Evolutionary conservation across 37 sponge, comb jelly and placozoan species (phyloP), one percentile per base, ranked within the genome.

Genomic region (Axinella damicornis): DNA sequence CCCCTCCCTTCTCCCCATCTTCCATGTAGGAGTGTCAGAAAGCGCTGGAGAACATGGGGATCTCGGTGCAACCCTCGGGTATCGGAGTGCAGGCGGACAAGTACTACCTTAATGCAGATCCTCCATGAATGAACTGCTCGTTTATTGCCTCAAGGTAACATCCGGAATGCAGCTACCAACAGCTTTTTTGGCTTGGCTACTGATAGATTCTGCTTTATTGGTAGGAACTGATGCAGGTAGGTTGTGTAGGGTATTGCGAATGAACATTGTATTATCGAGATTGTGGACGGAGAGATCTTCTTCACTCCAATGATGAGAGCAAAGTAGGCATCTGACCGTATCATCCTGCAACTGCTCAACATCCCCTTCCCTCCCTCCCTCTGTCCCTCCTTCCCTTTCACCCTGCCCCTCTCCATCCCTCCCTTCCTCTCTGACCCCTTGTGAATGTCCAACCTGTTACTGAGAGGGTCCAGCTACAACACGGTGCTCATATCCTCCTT

Each of bases 51-150:
- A 80, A 96, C 69, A 96, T 98, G 99, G 99, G 99, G 20, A 98
- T 98, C 77, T 98, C 99, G 5, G 90, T 98, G 28, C 95, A 98
- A 71, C 87, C 89, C 9, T 69, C 97, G 19, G 99, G 99, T 30
- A 98, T 98, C 27, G 95, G 92, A 4, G 89, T 95, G 5, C 87
- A 87, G 68, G 38, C 71, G 35, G 95, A 95, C 91, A 94, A 96
- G 85, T 96, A 86, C 86, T 98, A 98, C 60, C 83, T 98, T 34
- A 98, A 98, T 59, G 99, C 99, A 31, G 99, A 98, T 78, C 99
- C 4, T 88, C 95, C 5, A 88, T 98, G 81, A 98, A 95, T 62
- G 97, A 98, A 67, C 88, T 98, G 36, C 83, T 98, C 28, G 99
- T 98, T 19, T 98, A 96, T 75, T 96, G 96, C 70, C 83, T 98